Evolutionary conservation across 2,888 invertebrate genomes (phyloP).

Genomic region (Rhimphoctona megacephalus): DNA sequence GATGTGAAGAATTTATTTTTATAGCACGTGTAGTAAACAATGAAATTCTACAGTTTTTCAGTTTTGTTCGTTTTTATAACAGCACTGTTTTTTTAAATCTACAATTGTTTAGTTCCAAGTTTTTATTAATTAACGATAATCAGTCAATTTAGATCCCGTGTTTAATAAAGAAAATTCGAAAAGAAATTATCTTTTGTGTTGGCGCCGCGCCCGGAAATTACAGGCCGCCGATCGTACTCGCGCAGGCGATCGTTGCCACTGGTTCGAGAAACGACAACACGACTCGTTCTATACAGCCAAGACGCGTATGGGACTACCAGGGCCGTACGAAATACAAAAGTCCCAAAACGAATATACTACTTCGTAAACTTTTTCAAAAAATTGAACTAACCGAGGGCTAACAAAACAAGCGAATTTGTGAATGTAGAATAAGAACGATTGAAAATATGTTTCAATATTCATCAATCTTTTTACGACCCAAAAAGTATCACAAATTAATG

Average conservation of each 20-base stretch:
- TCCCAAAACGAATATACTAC: slow-evolving; percentile 25
- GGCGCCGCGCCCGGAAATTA: slow-evolving; percentile 60
- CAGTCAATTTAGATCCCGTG: not conserved
- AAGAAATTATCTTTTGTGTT: slow-evolving; percentile 24
- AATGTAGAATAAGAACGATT: not conserved
- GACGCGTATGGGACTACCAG: slow-evolving; percentile 80
- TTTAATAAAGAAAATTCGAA: slow-evolving; percentile 1
- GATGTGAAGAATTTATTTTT: no score
- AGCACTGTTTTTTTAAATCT: not conserved
- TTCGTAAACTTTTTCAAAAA: not conserved
- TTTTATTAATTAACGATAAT: not conserved
- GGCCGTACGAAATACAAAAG: slow-evolving; percentile 74
- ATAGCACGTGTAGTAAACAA: not conserved
- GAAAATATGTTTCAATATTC: not conserved
- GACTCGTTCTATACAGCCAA: slow-evolving; percentile 76
- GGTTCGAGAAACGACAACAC: slow-evolving; percentile 80
- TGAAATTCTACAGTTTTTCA: not conserved
- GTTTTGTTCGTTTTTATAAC: not conserved
- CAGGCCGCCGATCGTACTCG: slow-evolving; percentile 75
- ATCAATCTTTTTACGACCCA: not conserved
- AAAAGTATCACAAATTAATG: no score
- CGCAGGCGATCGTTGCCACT: slow-evolving; percentile 80
- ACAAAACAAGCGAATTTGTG: not conserved
- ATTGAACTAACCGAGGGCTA: not conserved
- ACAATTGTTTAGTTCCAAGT: not conserved